These are phyloP conservation scores for Cephus pygmeus DNA, from an alignment of 2,888 invertebrate genomes.

Conservation along the genomic window DNA sequence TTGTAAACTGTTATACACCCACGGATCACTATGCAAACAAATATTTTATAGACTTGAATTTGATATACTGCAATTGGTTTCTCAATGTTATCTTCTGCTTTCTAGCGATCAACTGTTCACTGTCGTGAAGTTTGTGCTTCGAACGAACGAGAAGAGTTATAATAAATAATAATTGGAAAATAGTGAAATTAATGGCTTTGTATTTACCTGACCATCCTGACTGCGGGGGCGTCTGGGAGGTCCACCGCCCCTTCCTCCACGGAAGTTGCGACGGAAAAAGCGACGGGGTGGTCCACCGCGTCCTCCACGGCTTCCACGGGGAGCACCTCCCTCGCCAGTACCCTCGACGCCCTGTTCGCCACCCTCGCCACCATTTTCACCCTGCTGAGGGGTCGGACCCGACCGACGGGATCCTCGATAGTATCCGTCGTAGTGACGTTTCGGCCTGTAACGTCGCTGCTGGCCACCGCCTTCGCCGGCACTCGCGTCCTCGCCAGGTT, in stretches of 20 bases:
- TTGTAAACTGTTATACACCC: no score
- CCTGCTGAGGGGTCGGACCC: slow-evolving; percentile 52
- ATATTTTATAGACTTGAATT: no score
- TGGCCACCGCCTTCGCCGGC: slow-evolving; percentile 60
- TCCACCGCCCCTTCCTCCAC: slow-evolving; percentile 74
- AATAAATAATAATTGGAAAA: no score
- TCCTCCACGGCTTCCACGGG: slow-evolving; percentile 59
- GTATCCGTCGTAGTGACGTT: slow-evolving; percentile 66
- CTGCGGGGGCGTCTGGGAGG: slow-evolving; percentile 68
- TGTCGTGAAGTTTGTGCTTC: no score
- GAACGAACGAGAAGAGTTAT: no score
- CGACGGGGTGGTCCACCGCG: slow-evolving; percentile 70
- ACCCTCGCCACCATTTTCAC: slow-evolving; percentile 57
- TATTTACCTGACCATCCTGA: slow-evolving; percentile 67
- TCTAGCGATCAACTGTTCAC: no score
- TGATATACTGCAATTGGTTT: no score
- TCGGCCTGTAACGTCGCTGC: slow-evolving; percentile 67
- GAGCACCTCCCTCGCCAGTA: slow-evolving; percentile 41
- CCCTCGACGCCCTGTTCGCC: slow-evolving; percentile 51
- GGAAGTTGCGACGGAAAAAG: slow-evolving; percentile 82
- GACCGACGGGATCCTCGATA: slow-evolving; percentile 66
- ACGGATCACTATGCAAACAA: no score
- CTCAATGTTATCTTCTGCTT: no score
- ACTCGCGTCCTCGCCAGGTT: slow-evolving; percentile 63
- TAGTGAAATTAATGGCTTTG: no score